Evolutionary conservation across 2,113 vertebrate genomes (phyloP), one percentile per base, ranked within the genome.

Genomic region (Cynoglossus semilaevis): DNA sequence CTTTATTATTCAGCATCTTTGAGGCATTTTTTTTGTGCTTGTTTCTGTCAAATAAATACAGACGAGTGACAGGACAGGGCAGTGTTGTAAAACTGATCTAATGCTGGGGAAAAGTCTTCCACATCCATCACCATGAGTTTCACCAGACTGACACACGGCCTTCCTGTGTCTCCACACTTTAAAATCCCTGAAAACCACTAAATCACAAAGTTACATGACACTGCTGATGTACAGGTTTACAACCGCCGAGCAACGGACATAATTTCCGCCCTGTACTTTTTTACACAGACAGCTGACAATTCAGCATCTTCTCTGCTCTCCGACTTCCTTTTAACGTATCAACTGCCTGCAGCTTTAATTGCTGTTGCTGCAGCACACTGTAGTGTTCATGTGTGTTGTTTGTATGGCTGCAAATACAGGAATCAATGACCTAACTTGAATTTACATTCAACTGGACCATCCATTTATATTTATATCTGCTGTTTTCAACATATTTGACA

Each of bases 41-140:
- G n/a, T 57, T 35, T 51, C 34, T 54, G 36, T 22, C 22, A n/a
- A 17, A 36, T 5, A 1, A 22, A 49, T 47, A 45, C 18, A 15
- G 35, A 48, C 15, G 46, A 70, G n/a, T 51, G 58, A 41, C 15
- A 0, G 1, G 13, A 15, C 15, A 41, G 13, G 22, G 17, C 36
- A 50, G 8, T 34, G 22, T 16, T n/a, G 8, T 51, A 34, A 51
- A 67, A 63, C 56, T 19, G 8, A 40, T 34, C 34, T 15, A 44
- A 66, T 44, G 49, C 41, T 15, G 40, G 48, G 56, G 10, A 37
- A 42, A 70, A 55, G 16, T 38, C 4, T 46, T 44, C 47, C 22
- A 47, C 49, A 48, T 44, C 16, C 46, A 9, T 15, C 41, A 35
- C 29, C 9, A 48, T 53, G 52, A 2, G 8, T 3, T 22, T 15